These are phyloP conservation scores for Rosalia funebris DNA, from an alignment of 2,888 invertebrate genomes.

Conservation along the genomic window DNA sequence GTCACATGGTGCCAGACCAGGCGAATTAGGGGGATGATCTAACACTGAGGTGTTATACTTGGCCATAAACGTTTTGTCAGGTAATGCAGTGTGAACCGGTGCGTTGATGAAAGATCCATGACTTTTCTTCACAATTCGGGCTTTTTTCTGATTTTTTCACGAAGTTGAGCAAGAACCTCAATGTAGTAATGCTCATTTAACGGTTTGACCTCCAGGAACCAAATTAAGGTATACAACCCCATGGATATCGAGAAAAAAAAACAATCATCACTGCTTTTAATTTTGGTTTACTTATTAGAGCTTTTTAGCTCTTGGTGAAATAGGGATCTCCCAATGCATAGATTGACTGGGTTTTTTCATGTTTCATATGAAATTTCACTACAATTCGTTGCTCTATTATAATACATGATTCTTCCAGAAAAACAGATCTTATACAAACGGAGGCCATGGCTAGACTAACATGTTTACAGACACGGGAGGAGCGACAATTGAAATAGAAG, in stretches of 20 bases:
- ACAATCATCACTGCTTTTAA: too few species aligned
- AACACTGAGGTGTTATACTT: neutral
- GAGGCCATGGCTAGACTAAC: neutral
- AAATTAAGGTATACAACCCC: too few species aligned
- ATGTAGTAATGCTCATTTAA: neutral
- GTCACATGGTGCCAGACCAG: neutral
- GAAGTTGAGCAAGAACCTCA: neutral
- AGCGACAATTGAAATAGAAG: neutral
- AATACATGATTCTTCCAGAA: neutral
- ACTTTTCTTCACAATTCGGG: neutral
- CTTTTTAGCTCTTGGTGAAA: too few species aligned
- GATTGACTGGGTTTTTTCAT: too few species aligned
- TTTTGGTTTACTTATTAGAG: too few species aligned
- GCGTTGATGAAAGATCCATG: neutral
- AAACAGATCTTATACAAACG: neutral
- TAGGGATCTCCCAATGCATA: too few species aligned
- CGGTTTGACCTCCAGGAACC: too few species aligned
- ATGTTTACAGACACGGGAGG: neutral
- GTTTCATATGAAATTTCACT: neutral
- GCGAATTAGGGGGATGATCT: neutral
- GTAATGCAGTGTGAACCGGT: neutral
- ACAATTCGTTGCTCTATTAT: neutral
- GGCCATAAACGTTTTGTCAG: neutral
- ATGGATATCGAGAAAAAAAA: too few species aligned
- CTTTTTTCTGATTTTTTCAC: neutral